Evolutionary conservation across 1,140 invertebrate species (phyloP), one percentile per base, ranked within the genome.

Genomic region (Papilio dardanus): DNA sequence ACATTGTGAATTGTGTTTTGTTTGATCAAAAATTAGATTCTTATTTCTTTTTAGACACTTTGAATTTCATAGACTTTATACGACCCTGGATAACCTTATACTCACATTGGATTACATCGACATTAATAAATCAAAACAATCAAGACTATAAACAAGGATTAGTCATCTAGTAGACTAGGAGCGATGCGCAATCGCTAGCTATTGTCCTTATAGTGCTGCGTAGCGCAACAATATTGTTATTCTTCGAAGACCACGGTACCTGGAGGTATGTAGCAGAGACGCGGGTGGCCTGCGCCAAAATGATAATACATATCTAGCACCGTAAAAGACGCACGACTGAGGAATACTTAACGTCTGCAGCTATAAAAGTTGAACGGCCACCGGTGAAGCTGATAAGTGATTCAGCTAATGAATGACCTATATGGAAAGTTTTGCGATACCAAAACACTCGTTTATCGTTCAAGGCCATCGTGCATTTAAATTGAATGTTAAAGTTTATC

Each of bases 201-300:
- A 86, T 86, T 88, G 86, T 88, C 28, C 46, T 67, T 75, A 67
- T 73, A 77, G 79, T 78, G 77, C 80, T 73, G 73, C 28, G 66
- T 76, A 77, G 77, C 79, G 77, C 40, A 78, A 76, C 77, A 83
- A 77, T 78, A 90, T 92, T 90, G 79, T 80, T 89, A 91, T 92
- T 90, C 90, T 78, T 80, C 40, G 73, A 82, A 80, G 77, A 76
- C 73, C 75, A 28, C 62, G 33, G 80, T 82, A 83, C 75, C 80
- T 78, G 77, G 80, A 79, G 77, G 83, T 84, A 86, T 83, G 83
- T 80, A 80, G 79, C 79, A 81, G 71, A 76, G 30, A 58, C 80
- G 79, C 84, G 89, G 88, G 89, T 91, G 90, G 88, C 76, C 86
- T 79, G 68, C 73, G 78, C 75, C 77, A 77, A 78, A 76, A 71